phyloP scores from a whole-genome alignment of 2,797 vertebrate species.

The Mus spretus region DNA sequence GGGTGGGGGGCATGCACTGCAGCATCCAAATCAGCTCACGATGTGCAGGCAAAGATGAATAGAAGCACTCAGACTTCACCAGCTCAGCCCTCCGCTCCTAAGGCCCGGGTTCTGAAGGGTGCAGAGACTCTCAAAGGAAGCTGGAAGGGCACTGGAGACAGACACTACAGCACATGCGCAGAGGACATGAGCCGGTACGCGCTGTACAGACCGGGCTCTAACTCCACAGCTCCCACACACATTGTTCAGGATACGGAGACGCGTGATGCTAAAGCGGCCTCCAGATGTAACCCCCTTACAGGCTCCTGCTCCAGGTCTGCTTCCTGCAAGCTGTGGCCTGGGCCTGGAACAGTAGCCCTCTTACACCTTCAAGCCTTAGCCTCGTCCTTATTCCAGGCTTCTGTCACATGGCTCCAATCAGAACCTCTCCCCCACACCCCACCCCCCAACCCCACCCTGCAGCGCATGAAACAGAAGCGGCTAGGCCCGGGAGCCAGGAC shows the following conservation, averaged over 20 bases:
- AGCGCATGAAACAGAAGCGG: neutral
- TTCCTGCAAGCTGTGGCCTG: neutral
- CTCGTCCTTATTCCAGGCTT: neutral
- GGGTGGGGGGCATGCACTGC: neutral
- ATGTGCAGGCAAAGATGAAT: neutral
- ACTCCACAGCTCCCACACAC: neutral
- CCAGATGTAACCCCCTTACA: neutral
- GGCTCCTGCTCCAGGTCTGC: neutral
- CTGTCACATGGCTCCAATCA: neutral
- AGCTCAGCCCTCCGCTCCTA: neutral
- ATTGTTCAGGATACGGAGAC: neutral
- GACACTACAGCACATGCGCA: neutral
- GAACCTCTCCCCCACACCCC: neutral
- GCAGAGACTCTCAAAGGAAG: neutral
- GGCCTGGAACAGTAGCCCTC: no score
- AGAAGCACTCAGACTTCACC: neutral
- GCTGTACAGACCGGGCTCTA: neutral
- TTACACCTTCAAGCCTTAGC: neutral
- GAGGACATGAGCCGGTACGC: rapidly evolving
- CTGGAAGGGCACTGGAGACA: neutral
- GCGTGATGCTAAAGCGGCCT: neutral
- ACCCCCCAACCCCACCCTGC: neutral
- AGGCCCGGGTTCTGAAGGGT: neutral
- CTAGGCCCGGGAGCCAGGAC: neutral
- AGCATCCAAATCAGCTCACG: no score